phyloP scores from a whole-genome alignment of 2,888 invertebrate species.

The Andrena minutula region DNA sequence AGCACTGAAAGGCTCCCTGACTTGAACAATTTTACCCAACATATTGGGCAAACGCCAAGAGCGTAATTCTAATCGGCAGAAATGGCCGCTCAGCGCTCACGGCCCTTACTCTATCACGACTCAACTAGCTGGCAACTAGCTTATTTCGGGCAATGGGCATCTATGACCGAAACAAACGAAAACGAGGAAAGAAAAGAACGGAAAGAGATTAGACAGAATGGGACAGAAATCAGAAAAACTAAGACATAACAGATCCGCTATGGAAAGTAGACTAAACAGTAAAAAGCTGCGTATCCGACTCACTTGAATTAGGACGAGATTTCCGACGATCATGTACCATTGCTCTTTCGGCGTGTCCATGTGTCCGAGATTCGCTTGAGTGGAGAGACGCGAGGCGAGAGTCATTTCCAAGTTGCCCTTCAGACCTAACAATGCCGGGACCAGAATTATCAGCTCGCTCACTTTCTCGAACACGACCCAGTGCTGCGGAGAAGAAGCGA shows the following conservation, averaged over 20 bases:
- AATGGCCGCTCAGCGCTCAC: no score
- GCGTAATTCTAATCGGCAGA: no score
- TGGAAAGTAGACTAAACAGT: no score
- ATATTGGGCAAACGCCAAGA: not conserved
- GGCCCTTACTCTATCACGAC: no score
- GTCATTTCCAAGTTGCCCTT: conserved; percentile 99
- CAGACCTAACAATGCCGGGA: conserved; percentile 92
- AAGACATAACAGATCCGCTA: not conserved
- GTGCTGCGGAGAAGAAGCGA: conserved; percentile 85
- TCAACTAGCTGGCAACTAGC: no score
- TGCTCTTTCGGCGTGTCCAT: conserved; percentile 90
- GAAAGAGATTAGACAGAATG: not conserved
- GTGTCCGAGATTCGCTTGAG: conserved; percentile 94
- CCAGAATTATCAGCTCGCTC: conserved; percentile 91
- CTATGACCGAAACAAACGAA: no score
- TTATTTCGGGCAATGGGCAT: no score
- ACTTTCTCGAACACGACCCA: conserved; percentile 90
- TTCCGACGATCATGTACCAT: conserved; percentile 89
- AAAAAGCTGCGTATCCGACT: conserved; percentile 33
- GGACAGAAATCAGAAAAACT: not conserved
- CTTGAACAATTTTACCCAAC: not conserved
- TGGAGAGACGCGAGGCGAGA: conserved; percentile 96
- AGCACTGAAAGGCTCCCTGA: not conserved
- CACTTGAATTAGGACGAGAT: conserved; percentile 91
- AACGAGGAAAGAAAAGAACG: not conserved